Evolutionary conservation across 2,113 vertebrate species (phyloP).

Genomic region (Channa maculata): DNA sequence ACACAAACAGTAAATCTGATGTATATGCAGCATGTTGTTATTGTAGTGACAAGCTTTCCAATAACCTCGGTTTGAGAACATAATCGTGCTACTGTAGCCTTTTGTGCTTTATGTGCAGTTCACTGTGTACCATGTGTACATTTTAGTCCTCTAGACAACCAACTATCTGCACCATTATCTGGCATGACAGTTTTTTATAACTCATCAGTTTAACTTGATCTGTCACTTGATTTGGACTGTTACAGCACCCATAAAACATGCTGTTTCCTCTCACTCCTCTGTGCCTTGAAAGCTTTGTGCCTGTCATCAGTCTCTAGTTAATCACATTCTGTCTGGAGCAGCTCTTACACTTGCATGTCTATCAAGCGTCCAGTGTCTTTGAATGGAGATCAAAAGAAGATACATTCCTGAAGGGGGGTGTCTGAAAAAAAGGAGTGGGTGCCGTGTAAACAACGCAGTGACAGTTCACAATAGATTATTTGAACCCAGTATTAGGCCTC

Average conservation of each 20-base stretch:
- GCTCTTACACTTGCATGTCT: conserved; percentile 89
- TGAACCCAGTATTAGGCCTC: conserved; percentile 88
- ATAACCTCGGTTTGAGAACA: conserved; percentile 24
- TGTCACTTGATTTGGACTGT: conserved; percentile 90
- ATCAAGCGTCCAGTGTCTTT: conserved; percentile 90
- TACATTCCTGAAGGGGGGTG: conserved; percentile 55
- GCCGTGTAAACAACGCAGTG: conserved; percentile 91
- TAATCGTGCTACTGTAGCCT: neutral
- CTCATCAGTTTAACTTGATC: conserved; percentile 91
- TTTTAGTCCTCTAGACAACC: conserved; percentile 48
- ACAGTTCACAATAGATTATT: conserved; percentile 91
- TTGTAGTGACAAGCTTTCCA: conserved; percentile 29
- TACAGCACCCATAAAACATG: conserved; percentile 84
- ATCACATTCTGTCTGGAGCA: conserved; percentile 90
- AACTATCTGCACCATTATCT: conserved; percentile 61
- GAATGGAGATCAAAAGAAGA: conserved; percentile 86
- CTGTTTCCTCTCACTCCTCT: conserved; percentile 87
- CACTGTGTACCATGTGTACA: neutral
- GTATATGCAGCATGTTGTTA: conserved; percentile 20
- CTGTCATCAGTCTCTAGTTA: conserved; percentile 91
- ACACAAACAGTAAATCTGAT: conserved; percentile 26
- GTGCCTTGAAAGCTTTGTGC: conserved; percentile 88
- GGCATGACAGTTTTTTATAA: conserved; percentile 74
- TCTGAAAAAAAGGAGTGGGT: conserved; percentile 79
- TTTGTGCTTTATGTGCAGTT: neutral